A percentile compares a stretch with the other conserved stretches of the same genome.
Conservation (phyloP, 2,113 vertebrate species). For the Cyrtonyx montezumae region DNA sequence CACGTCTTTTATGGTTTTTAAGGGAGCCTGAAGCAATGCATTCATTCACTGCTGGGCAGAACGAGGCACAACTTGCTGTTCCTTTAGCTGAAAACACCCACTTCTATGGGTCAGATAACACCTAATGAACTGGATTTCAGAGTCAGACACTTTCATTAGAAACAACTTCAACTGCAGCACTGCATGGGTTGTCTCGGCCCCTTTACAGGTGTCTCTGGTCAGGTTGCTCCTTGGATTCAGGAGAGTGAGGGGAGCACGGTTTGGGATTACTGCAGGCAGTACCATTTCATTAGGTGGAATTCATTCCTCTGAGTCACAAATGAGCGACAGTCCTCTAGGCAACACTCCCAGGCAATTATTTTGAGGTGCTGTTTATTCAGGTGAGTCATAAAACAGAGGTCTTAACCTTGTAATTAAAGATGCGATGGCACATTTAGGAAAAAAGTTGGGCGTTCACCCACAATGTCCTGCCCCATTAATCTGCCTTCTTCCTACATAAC, state of each 20-base stretch:
- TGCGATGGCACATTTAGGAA: conserved; percentile 48
- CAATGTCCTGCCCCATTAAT: conserved; percentile 27
- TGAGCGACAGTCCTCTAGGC: conserved; percentile 17
- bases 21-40: neutral
- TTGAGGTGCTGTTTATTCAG: conserved; percentile 50
- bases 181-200: neutral
- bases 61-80: neutral
- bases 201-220: neutral
- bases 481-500: neutral
- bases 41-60: neutral
- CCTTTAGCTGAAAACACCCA: neutral
- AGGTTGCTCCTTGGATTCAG: neutral
- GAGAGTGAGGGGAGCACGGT: conserved; percentile 31
- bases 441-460: conserved; percentile 25
- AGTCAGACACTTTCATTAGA: neutral
- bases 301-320: conserved; percentile 53
- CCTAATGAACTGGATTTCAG: rapidly evolving
- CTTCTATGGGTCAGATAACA: neutral
- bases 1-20: neutral
- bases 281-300: conserved; percentile 54
- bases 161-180: neutral
- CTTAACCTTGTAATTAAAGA: conserved; percentile 71
- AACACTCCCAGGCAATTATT: conserved; percentile 40
- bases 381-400: conserved; percentile 67
- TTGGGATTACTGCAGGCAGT: neutral